These are phyloP conservation scores for Sarcophaga bullata DNA, from an alignment of 1,140 invertebrate genomes.

Conservation along the genomic window DNA sequence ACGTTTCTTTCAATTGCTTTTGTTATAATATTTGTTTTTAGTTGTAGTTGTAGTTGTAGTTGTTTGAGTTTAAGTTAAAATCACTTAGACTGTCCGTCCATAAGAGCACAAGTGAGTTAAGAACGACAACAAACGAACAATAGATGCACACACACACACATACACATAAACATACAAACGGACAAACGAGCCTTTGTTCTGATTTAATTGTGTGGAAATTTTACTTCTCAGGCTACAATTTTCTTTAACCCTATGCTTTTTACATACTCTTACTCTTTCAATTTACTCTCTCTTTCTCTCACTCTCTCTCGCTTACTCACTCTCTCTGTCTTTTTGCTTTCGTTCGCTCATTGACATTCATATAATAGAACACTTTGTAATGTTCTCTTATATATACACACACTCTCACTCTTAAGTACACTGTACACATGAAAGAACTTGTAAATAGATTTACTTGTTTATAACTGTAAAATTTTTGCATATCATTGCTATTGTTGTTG, in stretches of 20 bases:
- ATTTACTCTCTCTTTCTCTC: too few relatives aligned
- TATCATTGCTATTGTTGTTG: background rate
- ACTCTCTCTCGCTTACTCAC: background rate
- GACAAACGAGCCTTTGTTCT: background rate
- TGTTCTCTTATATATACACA: background rate
- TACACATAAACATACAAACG: background rate
- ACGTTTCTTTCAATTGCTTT: background rate
- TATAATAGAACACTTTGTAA: too few relatives aligned
- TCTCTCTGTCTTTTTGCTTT: too few relatives aligned
- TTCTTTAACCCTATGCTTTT: background rate
- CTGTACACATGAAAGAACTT: too few relatives aligned
- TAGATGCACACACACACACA: background rate
- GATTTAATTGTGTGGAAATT: slow-evolving; percentile 19
- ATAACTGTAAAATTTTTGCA: slow-evolving; percentile 1
- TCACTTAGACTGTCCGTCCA: too few relatives aligned
- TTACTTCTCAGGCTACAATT: background rate
- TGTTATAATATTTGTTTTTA: background rate
- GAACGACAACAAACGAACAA: background rate
- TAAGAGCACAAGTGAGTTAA: background rate
- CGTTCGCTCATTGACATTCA: too few relatives aligned
- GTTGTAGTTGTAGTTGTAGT: background rate
- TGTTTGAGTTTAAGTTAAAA: too few relatives aligned
- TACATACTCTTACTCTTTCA: background rate
- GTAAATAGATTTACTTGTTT: background rate
- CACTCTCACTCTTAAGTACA: background rate